A percentile compares a stretch with the other conserved stretches of the same genome.
phyloP scores from a whole-genome alignment of 2,113 vertebrate species.

The Varanus komodoensis region DNA sequence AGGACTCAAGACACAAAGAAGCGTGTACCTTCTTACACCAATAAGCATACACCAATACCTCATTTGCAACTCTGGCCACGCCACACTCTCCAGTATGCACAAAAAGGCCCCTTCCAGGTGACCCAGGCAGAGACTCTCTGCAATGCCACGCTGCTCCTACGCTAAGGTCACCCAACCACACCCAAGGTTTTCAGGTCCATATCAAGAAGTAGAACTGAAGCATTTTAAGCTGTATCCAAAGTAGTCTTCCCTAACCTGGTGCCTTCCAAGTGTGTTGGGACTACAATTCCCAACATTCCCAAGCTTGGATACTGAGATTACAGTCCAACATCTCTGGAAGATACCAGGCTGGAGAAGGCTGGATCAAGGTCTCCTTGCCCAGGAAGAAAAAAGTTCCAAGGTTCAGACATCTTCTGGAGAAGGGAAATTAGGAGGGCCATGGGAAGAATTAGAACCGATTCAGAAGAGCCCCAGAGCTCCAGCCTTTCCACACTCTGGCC shows the following conservation, averaged over 20 bases:
- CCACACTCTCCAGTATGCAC: neutral
- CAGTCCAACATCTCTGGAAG: no score
- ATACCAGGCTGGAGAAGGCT: neutral
- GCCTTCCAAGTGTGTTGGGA: no score
- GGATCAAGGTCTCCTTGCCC: neutral
- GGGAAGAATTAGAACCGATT: neutral
- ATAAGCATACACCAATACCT: no score
- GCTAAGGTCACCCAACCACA: neutral
- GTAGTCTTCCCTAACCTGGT: no score
- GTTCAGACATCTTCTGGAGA: neutral
- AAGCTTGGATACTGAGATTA: no score
- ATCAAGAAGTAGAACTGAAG: neutral
- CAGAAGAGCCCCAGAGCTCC: neutral
- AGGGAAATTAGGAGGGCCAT: neutral
- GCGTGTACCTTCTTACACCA: no score
- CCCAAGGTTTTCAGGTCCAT: neutral
- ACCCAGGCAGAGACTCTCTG: neutral
- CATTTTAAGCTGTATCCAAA: neutral
- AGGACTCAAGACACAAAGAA: rapidly evolving
- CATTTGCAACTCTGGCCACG: neutral
- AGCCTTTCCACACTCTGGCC: constrained; percentile 3
- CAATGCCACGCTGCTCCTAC: neutral
- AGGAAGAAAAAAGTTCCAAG: neutral
- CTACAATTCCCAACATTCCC: no score
- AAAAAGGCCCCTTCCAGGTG: neutral